Base-by-base conservation (phyloP, 2,888 invertebrate species). In the Heteropelma amictum region DNA sequence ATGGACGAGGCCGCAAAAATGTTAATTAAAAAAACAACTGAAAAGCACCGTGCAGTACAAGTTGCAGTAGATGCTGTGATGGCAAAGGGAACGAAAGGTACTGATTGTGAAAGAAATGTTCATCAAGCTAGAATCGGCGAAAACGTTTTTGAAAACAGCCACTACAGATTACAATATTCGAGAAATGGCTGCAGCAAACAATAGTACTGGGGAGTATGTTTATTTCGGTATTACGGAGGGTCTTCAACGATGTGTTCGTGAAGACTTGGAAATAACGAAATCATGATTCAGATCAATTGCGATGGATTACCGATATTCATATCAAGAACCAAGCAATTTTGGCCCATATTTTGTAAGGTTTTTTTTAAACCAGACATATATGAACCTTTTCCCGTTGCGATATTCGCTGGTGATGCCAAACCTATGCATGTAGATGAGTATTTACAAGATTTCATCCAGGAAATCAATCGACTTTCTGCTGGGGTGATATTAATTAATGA, bases 261-360 rank as follows among this genome's bases (percentile, higher is more conserved):
- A 76, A 38, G 14, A 49, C 4, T 28, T 38, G 28, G 0, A 2
- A 14, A 56, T 7, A 14, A 49, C 21, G 7, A 8, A 21, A 23
- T 79, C 14, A 28, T 69, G 28, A 47, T 77, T 2, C 47, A 67
- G 12, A 3, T 79, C 8, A 78, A 79, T 49, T 56, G 76, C 14
- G 74, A 80, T 67, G 77, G 79, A 12, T 21, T 79, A 4, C 28
- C 47, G 17, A 33, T 65, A 17, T 61, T 56, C 2, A 76, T 72
- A 19, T 75, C 73, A 5, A 65, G 76, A 68, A n/a, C 51, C 26
- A 76, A 49, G 35, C 35, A 53, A n/a, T 42, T 77, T 33, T 78
- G 78, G 78, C 75, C 78, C 0, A 76, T 79, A 67, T 64, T 71
- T 5, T 76, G 72, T 33, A 74, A 75, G 51, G 68, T 79, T 12